phyloP scores from a whole-genome alignment of 2,113 vertebrate species.

The Pedetes capensis region DNA sequence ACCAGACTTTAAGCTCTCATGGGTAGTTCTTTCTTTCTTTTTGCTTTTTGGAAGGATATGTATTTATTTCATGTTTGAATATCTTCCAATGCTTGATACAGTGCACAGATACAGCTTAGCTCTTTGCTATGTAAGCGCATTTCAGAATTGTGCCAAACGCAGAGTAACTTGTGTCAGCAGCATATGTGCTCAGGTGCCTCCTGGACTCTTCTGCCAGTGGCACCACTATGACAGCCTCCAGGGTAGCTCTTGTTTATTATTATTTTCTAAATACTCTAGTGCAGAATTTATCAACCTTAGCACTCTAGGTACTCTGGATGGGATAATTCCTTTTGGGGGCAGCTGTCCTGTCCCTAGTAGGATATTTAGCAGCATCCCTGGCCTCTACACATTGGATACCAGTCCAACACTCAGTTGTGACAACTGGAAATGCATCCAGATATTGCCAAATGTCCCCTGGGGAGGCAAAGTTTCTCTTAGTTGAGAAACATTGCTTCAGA shows the following conservation, averaged over 20 bases:
- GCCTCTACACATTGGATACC: neutral
- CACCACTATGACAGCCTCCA: too few species aligned
- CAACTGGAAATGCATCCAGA: neutral
- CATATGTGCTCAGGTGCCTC: too few species aligned
- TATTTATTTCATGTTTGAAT: too few species aligned
- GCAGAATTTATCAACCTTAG: neutral
- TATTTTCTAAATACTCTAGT: neutral
- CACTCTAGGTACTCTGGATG: neutral
- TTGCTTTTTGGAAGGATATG: too few species aligned
- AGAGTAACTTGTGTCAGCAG: too few species aligned
- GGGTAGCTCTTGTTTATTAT: neutral
- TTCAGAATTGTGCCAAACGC: too few species aligned
- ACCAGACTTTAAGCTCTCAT: neutral
- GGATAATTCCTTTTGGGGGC: neutral
- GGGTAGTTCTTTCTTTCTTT: neutral
- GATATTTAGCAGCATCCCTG: neutral
- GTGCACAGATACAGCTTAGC: too few species aligned
- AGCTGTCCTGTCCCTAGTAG: neutral
- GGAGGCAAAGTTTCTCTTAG: neutral
- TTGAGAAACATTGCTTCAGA: neutral
- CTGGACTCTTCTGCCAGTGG: too few species aligned
- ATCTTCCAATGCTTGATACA: too few species aligned
- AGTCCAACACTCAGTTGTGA: neutral
- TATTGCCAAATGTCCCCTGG: neutral
- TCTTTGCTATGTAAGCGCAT: too few species aligned